Evolutionary conservation across 2,113 vertebrate genomes (phyloP), one percentile per base, ranked within the genome.

Genomic region (Brachyhypopomus occidentalis): DNA sequence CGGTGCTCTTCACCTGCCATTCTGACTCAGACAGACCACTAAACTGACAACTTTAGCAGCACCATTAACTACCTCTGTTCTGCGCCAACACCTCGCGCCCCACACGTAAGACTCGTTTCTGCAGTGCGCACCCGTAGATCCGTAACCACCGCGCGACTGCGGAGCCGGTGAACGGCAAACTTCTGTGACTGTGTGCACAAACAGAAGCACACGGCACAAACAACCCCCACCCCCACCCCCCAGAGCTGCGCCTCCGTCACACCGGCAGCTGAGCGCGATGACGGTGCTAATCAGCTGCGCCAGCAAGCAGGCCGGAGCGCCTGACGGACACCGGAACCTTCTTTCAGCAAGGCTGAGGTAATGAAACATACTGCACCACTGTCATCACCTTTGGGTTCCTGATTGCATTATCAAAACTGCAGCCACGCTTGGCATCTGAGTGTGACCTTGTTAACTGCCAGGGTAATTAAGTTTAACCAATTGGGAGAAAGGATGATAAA

Each of bases 381-480:
- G 96, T 98, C 96, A 97, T 97, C 96, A 97, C 96, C 96, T 97
- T 95, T 94, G 94, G 94, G 94, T 94, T 96, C 94, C 95, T 97
- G 95, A 97, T 97, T 96, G 95, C 95, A 97, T 98, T 97, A 98
- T 99, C 96, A 98, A 95, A 97, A 97, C 95, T 94, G 93, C 93
- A 95, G 95, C 94, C 72, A 94, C 92, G 93, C 95, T 96, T 98
- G 96, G 96, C 97, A 98, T 98, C 96, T 98, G 97, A 96, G 97
- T 95, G 96, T 98, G 97, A 99, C 97, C 97, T 98, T 98, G 97
- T 98, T 98, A 99, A 98, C 97, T 99, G 96, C 95, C 97, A 96
- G 96, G 96, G 96, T 98, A 98, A 99, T 99, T 97, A 98, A 98
- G 96, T 98, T 98, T 97, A 98, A 98, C 96, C 97, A 97, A 95